Evolutionary conservation across 2,113 vertebrate species (phyloP).

Genomic region (Trinectes maculatus): DNA sequence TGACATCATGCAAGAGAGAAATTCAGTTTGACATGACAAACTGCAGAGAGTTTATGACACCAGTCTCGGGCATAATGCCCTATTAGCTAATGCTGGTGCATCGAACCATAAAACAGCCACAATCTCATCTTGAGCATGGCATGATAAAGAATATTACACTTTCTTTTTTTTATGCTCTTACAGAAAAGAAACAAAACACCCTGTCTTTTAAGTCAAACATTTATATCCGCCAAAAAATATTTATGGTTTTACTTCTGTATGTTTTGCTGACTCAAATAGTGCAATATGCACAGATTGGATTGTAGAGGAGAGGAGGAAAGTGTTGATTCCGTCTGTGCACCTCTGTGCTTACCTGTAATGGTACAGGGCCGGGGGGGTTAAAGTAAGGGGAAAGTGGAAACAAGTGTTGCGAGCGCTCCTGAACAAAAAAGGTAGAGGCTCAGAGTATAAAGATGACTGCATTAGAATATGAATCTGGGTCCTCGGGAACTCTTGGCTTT

Average conservation of each 20-base stretch:
- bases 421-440: conserved; percentile 59
- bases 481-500: conserved; percentile 61
- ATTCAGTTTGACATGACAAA: not conserved
- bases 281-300: not conserved
- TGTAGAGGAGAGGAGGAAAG: conserved; percentile 9
- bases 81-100: conserved; percentile 20
- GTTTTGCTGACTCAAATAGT: conserved; percentile 13
- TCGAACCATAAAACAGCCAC: not conserved
- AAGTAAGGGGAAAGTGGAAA: conserved; percentile 42
- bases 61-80: not conserved
- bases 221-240: not conserved
- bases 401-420: conserved; percentile 44
- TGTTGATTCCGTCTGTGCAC: conserved; percentile 52
- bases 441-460: conserved; percentile 57
- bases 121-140: conserved; percentile 1
- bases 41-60: conserved; percentile 4
- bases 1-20: not conserved
- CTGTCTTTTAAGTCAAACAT: not conserved
- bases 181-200: not conserved
- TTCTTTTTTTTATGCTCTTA: not conserved
- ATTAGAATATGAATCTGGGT: conserved; percentile 73
- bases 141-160: not conserved
- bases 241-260: not conserved
- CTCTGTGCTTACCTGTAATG: conserved; percentile 63
- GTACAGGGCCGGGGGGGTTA: conserved; percentile 41